These are phyloP conservation scores for Agapornis canus DNA, from an alignment of 2,797 vertebrate genomes.

Conservation along the genomic window DNA sequence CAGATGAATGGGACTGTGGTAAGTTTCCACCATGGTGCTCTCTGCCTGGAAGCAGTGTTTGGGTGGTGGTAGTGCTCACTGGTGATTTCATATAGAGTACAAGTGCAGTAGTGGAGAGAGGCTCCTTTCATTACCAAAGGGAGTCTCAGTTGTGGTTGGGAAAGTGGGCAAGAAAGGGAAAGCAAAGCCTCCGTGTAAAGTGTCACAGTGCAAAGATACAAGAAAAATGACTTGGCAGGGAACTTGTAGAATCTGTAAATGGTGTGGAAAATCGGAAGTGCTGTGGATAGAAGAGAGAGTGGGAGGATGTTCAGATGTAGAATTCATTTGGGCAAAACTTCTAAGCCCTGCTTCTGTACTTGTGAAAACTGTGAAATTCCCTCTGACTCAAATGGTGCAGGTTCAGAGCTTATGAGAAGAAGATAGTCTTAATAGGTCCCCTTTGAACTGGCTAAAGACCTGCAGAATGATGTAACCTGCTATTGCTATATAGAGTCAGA, in stretches of 20 bases:
- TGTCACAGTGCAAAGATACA: background rate
- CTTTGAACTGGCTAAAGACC: background rate
- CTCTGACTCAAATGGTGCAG: background rate
- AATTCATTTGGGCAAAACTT: background rate
- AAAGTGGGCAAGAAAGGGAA: background rate
- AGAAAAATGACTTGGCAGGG: background rate
- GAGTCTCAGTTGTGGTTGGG: background rate
- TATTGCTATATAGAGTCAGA: background rate
- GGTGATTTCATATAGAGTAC: background rate
- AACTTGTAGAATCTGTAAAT: background rate
- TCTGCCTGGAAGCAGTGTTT: background rate
- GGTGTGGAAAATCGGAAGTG: background rate
- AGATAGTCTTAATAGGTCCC: background rate
- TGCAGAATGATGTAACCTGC: background rate
- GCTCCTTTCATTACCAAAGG: background rate
- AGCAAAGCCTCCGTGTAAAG: background rate
- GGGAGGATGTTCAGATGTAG: background rate
- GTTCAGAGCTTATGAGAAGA: background rate
- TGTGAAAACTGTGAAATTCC: background rate
- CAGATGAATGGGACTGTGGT: slow-evolving; percentile 96
- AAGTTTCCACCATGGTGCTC: slow-evolving; percentile 22
- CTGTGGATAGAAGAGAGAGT: background rate
- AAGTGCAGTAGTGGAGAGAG: background rate
- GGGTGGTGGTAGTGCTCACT: background rate
- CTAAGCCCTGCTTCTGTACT: background rate